Conservation (phyloP, 2,113 vertebrate species). For the Natator depressus region DNA sequence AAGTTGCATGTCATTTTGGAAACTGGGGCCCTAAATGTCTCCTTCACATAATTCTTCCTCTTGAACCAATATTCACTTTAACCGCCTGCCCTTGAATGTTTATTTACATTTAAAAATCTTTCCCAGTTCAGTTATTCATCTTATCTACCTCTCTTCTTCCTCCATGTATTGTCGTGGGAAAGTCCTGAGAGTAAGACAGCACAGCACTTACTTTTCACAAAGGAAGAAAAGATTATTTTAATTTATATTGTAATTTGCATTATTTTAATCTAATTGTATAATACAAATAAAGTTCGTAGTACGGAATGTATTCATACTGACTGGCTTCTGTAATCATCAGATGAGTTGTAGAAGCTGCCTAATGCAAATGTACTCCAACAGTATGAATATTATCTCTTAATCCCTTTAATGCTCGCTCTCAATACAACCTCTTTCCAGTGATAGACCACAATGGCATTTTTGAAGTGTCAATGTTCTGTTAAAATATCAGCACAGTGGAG, state of each 20-base stretch:
- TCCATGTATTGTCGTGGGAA: background rate
- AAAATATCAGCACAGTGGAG: background rate
- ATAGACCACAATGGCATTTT: background rate
- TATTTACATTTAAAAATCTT: background rate
- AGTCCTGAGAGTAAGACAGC: background rate
- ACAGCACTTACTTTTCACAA: background rate
- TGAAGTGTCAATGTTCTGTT: background rate
- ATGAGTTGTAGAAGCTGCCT: background rate
- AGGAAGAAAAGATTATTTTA: background rate
- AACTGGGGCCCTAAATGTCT: background rate
- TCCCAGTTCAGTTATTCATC: background rate
- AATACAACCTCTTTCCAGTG: background rate
- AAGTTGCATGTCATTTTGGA: too few relatives aligned
- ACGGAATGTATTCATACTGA: background rate
- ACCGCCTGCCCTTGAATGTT: background rate
- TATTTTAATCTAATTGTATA: conserved; percentile 8
- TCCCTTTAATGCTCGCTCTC: conserved; percentile 5
- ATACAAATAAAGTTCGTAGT: background rate
- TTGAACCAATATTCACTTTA: background rate
- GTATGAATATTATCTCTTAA: conserved; percentile 5
- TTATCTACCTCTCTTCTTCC: background rate
- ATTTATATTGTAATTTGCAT: background rate
- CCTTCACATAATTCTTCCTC: background rate
- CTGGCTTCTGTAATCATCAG: conserved; percentile 9
- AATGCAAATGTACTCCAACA: background rate